Evolutionary conservation across 2,888 invertebrate genomes (phyloP), one percentile per base, ranked within the genome.

Genomic region (Eristalinus aeneus): DNA sequence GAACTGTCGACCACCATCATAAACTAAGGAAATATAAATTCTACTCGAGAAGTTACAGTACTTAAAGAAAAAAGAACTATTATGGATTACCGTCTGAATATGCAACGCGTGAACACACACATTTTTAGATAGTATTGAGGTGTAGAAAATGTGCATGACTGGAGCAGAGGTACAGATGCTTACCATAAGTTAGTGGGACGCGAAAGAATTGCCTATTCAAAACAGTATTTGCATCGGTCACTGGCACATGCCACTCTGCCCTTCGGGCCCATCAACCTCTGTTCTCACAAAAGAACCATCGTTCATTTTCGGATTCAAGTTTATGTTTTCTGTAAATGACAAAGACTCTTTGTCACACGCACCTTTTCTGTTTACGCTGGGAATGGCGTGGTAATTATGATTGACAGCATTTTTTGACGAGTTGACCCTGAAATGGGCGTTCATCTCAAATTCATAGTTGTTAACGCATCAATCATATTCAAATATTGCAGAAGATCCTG

Each of bases 1-100:
- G 74, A 86, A 74, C 74, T 65, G 77, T 78, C 78, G 82, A 82
- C 86, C 86, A 86, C 86, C 82, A 77, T 81, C 82, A 74, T 86
- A 86, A 86, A 86, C 53, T 69, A 65, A 61, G 63, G 68, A 77
- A 77, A 81, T 82, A 76, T 81, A 86, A 82, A 86, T 77, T 74
- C 71, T 86, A 68, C 31, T 81, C 53, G 64, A 81, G 69, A 77
- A 39, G 76, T 69, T 60, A 27, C 32, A 64, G 64, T 64, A 60
- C 36, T 71, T 46, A 46, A 68, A 46, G 73, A 69, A 74, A 39
- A 31, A 53, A 31, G 32, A 31, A 61, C 16, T 39, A 12, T 39
- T 39, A 16, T 23, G 56, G 20, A 56, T 22, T 20, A 23, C 23
- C 20, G 20, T 56, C 23, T 56, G 22, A 20, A 56, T 11, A 9